A percentile compares a stretch with the other conserved stretches of the same genome.
phyloP scores from a whole-genome alignment of 2,797 vertebrate genomes.

The Balearica regulorum region DNA sequence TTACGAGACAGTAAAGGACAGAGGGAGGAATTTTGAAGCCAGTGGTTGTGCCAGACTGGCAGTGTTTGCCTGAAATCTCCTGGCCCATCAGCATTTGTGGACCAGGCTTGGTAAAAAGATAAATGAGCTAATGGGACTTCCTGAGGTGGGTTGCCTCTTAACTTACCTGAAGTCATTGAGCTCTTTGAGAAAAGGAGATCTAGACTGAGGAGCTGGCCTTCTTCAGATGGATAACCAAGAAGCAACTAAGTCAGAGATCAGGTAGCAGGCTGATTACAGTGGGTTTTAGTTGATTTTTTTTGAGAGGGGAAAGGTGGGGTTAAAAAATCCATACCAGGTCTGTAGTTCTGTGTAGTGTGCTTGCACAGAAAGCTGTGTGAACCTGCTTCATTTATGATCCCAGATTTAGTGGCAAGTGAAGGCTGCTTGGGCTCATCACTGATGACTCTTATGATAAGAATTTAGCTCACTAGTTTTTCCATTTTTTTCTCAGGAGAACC shows the following conservation, averaged over 20 bases:
- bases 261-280: neutral
- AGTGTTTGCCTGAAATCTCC: neutral
- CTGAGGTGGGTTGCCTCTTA: neutral
- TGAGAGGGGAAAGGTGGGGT: neutral
- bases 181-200: neutral
- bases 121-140: neutral
- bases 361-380: neutral
- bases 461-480: neutral
- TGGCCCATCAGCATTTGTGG: neutral
- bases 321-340: neutral
- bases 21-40: neutral
- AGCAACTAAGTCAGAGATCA: neutral
- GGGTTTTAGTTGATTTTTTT: neutral
- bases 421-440: rapidly evolving
- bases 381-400: neutral
- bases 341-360: neutral
- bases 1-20: neutral
- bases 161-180: neutral
- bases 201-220: neutral
- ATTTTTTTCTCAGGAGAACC: neutral
- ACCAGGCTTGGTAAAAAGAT: neutral
- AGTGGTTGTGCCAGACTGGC: neutral
- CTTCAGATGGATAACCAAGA: neutral
- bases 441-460: neutral
- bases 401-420: neutral